Percentiles rank a stretch among this genome's conserved stretches.
Evolutionary conservation across 2,797 vertebrate species (phyloP).

Genomic region (Halcyon chelicuti): DNA sequence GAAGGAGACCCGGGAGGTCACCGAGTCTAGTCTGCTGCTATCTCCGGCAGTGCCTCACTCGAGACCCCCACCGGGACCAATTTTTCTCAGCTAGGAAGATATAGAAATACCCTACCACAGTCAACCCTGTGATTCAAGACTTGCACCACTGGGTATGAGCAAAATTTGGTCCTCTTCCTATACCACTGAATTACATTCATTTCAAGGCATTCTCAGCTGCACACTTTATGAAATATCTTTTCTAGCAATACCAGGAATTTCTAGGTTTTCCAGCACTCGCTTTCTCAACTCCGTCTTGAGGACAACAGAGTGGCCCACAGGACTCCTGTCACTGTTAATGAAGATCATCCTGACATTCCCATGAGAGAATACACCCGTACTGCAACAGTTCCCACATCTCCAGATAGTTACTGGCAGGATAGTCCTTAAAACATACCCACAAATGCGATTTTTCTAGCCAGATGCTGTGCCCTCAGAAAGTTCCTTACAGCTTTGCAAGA

Average conservation of each 20-base stretch:
- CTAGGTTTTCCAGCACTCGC: not conserved
- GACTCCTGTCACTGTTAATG: not conserved
- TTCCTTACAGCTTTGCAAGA: not conserved
- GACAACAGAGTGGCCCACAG: not conserved
- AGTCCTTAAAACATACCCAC: not conserved
- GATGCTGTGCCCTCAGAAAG: not conserved
- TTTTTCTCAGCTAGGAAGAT: conserved; percentile 26
- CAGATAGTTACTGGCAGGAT: not conserved
- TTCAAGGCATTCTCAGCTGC: not conserved
- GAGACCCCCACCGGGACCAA: not conserved
- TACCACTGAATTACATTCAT: not conserved
- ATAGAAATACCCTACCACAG: not conserved
- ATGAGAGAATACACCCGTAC: rapidly evolving
- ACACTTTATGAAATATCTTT: not conserved
- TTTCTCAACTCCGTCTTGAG: not conserved
- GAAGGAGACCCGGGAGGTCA: not conserved
- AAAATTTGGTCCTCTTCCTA: not conserved
- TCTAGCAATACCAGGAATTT: not conserved
- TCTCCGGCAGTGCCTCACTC: not conserved
- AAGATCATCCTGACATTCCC: not conserved
- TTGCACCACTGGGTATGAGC: not conserved
- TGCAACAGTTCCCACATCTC: not conserved
- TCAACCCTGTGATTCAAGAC: not conserved
- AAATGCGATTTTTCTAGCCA: not conserved
- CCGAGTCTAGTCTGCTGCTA: not conserved